These are phyloP conservation scores for Pseudanteris insignis DNA, from an alignment of 2,888 invertebrate genomes.

Conservation along the genomic window DNA sequence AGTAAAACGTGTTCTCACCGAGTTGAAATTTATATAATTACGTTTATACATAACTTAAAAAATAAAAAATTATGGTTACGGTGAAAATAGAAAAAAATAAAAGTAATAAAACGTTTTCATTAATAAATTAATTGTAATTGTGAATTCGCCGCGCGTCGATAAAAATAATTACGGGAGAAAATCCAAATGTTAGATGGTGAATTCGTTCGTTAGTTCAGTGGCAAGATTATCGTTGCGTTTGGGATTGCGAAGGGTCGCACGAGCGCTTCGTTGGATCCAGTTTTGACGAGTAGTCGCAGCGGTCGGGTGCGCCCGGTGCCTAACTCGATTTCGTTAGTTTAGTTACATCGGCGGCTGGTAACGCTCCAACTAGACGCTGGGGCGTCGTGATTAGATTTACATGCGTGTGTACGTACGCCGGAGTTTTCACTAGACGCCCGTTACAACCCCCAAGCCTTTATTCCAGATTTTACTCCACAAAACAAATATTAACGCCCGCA, in stretches of 20 bases:
- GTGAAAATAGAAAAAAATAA: no score
- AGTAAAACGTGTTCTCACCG: no score
- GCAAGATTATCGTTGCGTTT: constrained; percentile 34
- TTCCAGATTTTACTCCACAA: constrained; percentile 43
- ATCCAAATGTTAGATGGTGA: constrained; percentile 2
- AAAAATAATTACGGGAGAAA: no score
- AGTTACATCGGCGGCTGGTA: constrained; percentile 64
- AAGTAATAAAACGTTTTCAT: no score
- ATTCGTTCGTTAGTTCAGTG: constrained; percentile 35
- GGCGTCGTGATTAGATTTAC: constrained; percentile 66
- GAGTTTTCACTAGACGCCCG: constrained; percentile 28
- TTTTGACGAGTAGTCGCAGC: constrained; percentile 59
- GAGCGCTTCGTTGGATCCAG: constrained; percentile 55
- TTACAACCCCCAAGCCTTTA: constrained; percentile 52
- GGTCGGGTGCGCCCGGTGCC: constrained; percentile 49
- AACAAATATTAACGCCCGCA: constrained; percentile 46
- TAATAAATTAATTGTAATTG: no score
- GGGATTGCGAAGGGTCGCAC: constrained; percentile 45
- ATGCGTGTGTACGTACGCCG: constrained; percentile 53
- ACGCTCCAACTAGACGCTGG: constrained; percentile 59
- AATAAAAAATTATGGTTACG: no score
- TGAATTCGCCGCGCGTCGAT: no score
- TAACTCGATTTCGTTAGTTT: constrained; percentile 67
- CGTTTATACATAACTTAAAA: no score
- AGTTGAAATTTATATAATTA: no score